Evolutionary conservation across 2,797 vertebrate species (phyloP), one percentile per base, ranked within the genome.

Genomic region (Microcaecilia unicolor): DNA sequence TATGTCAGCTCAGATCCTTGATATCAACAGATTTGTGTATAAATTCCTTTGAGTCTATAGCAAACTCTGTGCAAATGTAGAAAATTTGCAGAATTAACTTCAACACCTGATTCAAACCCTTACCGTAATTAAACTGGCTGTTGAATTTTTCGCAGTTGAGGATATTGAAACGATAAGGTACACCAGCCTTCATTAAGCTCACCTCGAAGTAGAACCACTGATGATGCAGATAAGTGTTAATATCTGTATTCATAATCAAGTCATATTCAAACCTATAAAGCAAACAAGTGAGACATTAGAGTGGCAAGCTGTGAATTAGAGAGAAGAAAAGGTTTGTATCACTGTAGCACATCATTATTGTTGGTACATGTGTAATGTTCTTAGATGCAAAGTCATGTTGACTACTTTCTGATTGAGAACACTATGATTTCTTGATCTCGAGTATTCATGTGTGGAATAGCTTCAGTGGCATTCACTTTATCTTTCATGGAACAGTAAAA

Each of bases 191-290:
- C 90, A 92, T 93, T 33, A 76, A 74, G 19, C 81, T 81, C 56
- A 96, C 86, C 67, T 83, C 78, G 23, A 96, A 96, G 63, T 94
- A 93, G 70, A 97, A 97, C 92, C 93, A 97, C 65, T 97, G 92
- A 20, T 80, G 74, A 17, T 94, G 84, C 41, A 88, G 70, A 30
- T 23, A 57, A 37, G 67, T 80, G 55, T 91, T 97, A 18, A 79
- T 72, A 9, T 97, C 93, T 0, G 86, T 67, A 4, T 91, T 97
- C 48, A 93, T 18, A 46, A 96, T 68, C 50, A 97, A 59, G 59
- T 97, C 93, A 23, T 96, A 97, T 35, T 97, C 93, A 51, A 72
- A 78, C 49, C 93, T 97, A 43, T 10, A 25, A 31, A 32, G 24
- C 6, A 21, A 17, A 41, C 8, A 31, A 15, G 6, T 9, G 20